These are phyloP conservation scores for Eremophila alpestris DNA, from an alignment of 2,797 vertebrate species.

Conservation along the genomic window DNA sequence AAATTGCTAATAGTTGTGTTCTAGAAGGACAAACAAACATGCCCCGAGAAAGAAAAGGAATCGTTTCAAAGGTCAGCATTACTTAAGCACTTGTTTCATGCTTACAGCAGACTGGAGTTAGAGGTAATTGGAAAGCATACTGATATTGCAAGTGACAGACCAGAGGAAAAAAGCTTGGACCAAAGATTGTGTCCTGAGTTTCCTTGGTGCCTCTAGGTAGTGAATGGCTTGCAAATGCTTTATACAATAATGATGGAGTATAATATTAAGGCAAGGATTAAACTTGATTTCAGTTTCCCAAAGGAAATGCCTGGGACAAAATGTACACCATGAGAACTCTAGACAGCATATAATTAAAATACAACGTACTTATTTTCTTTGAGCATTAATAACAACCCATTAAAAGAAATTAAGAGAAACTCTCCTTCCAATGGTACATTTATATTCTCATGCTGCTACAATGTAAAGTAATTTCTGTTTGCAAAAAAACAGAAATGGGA, in stretches of 20 bases:
- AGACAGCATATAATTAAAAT: not conserved
- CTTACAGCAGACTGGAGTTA: not conserved
- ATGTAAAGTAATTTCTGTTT: not conserved
- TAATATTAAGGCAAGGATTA: not conserved
- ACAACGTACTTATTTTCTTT: not conserved
- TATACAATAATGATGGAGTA: not conserved
- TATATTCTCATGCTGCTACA: not conserved
- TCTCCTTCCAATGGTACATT: not conserved
- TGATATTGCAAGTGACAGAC: not conserved
- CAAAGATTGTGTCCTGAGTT: not conserved
- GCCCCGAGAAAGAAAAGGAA: not conserved
- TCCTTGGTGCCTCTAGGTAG: not conserved
- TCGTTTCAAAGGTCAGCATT: conserved; percentile 37
- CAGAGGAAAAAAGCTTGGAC: not conserved
- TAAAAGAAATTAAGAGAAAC: not conserved
- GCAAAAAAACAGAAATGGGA: not conserved
- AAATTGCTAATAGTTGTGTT: not conserved
- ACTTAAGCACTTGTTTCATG: not conserved
- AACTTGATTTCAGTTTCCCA: not conserved
- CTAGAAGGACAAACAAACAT: not conserved
- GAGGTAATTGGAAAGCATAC: not conserved
- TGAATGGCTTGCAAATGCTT: not conserved
- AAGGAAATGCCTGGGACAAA: not conserved
- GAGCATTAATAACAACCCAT: not conserved
- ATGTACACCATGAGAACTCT: not conserved